Conservation (phyloP, 2,888 invertebrate genomes). For the Rhogogaster chlorosoma region DNA sequence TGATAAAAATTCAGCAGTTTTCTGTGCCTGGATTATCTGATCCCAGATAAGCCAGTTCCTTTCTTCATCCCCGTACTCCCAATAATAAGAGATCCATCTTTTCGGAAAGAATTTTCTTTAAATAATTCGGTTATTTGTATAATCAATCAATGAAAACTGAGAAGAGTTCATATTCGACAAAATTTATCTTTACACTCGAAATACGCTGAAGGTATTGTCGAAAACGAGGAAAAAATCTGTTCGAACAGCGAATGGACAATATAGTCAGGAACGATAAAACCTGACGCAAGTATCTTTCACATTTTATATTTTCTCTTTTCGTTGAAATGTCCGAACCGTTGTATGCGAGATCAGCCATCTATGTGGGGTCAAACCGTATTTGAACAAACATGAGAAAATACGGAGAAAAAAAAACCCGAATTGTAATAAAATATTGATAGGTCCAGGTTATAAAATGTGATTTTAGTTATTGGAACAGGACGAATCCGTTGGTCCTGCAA, state of each 20-base stretch:
- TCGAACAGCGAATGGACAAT: neutral
- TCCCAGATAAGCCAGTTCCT: neutral
- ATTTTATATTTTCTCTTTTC: neutral
- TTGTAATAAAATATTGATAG: neutral
- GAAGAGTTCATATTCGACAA: neutral
- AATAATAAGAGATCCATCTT: neutral
- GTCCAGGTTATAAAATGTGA: neutral
- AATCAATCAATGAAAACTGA: neutral
- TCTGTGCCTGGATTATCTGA: neutral
- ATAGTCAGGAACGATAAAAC: neutral
- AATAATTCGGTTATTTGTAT: too few relatives aligned
- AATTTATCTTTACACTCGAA: neutral
- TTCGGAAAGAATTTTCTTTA: neutral
- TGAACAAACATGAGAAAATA: neutral
- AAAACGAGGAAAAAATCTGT: neutral
- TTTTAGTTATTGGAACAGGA: neutral
- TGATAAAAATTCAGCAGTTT: neutral
- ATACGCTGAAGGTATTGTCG: neutral
- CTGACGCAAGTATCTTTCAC: neutral
- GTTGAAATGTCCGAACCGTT: neutral
- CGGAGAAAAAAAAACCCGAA: neutral
- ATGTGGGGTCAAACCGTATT: neutral
- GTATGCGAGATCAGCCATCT: neutral
- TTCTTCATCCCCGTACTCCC: neutral
- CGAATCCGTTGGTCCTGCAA: neutral